A percentile compares a stretch with the other conserved stretches of the same genome.
These are phyloP conservation scores for Amia ocellicauda DNA, from an alignment of 2,113 vertebrate species.

Conservation along the genomic window DNA sequence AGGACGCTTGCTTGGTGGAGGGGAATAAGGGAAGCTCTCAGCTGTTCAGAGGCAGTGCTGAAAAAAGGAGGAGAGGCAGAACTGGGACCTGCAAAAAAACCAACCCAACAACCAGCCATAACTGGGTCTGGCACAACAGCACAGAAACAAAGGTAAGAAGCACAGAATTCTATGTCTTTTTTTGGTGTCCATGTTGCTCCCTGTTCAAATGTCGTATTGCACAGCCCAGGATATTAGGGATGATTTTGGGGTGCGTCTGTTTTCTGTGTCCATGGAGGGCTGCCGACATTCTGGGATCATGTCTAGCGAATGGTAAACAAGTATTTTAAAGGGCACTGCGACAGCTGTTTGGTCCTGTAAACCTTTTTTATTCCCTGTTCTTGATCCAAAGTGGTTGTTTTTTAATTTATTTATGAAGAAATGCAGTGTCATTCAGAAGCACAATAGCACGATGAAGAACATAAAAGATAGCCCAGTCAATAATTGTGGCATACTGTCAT, in stretches of 20 bases:
- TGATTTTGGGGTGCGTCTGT: conserved; percentile 46
- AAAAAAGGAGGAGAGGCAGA: conserved; percentile 29
- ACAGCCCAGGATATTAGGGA: conserved; percentile 33
- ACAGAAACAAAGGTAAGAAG: conserved; percentile 31
- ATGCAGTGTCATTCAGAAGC: conserved; percentile 40
- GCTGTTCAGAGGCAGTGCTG: conserved; percentile 22
- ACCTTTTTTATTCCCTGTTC: conserved; percentile 4
- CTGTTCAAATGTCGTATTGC: conserved; percentile 14
- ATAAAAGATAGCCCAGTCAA: not conserved
- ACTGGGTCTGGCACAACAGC: conserved; percentile 25
- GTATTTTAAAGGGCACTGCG: conserved; percentile 34
- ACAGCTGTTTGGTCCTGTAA: conserved; percentile 23
- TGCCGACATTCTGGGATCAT: conserved; percentile 30
- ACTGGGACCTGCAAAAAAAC: conserved; percentile 27
- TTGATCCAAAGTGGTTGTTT: not conserved
- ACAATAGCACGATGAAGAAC: not conserved
- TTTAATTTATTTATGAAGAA: no score
- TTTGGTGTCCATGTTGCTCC: conserved; percentile 1
- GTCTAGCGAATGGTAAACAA: conserved; percentile 4
- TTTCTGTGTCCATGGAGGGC: conserved; percentile 56
- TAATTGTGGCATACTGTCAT: not conserved
- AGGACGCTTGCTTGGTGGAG: conserved; percentile 23
- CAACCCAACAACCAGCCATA: conserved; percentile 20
- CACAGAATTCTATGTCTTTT: no score
- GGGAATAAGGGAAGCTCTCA: conserved; percentile 35